Base-by-base conservation (phyloP, 2,888 invertebrate species). In the Proisotoma minuta region DNA sequence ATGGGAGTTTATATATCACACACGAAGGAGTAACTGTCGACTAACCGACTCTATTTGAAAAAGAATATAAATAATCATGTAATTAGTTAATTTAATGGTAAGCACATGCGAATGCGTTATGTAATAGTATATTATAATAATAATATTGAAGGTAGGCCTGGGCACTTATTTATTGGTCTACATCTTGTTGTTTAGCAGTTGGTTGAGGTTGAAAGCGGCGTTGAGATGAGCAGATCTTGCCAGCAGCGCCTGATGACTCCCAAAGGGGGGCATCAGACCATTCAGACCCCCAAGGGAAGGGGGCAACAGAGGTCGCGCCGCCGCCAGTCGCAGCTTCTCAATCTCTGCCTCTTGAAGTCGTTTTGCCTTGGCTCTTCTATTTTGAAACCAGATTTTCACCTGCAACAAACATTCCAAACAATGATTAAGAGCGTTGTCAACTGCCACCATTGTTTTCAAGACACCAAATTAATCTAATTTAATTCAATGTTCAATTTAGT, bases 381-480 rank as follows among this genome's bases (percentile, higher is more conserved):
- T 93, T 83, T 92, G 91, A 79, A 92, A 92, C 91, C 91, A 92
- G 76, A 92, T 92, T 82, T 93, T 92, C 71, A 91, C 91, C 84
- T 86, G 83, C 15, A 79, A 78, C 53, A 64, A 56, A 66, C 57
- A 59, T 39, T 18, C 48, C 48, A 57, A 54, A 48, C 29, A 49
- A n/a, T n/a, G n/a, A 62, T 20, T 23, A 23, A 10, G 48, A 53
- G 27, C 26, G 20, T 22, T 59, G 52, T 49, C 24, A 24, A 59
- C 15, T 24, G 18, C 26, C 12, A 23, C 26, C 29, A 48, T 48
- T 48, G 47, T 57, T 24, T 57, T 57, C 57, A 48, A 49, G n/a
- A 48, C 12, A 12, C 34, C 47, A 28, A 15, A 49, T 34, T 43
- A 58, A 58, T 58, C 50, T 49, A 58, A 29, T 18, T 20, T 58